Conservation (phyloP, 2,797 vertebrate species). For the Heterohyrax brucei region DNA sequence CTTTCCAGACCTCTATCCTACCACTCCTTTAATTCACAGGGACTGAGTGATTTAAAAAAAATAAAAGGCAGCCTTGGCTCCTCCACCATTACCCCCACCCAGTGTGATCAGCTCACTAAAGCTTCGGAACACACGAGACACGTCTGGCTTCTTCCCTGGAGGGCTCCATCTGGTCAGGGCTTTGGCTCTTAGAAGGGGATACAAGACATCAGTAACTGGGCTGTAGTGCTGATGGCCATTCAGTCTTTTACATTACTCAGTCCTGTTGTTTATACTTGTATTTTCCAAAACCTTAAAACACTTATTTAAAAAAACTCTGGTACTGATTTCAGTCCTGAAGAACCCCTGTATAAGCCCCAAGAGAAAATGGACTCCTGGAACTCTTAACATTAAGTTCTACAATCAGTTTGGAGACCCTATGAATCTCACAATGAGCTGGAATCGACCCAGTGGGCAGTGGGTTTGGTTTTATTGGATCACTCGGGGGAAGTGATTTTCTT, state of each 20-base stretch:
- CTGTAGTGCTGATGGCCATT: neutral
- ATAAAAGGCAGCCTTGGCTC: neutral
- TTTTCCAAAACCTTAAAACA: slow-evolving; percentile 41
- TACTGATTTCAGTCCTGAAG: slow-evolving; percentile 13
- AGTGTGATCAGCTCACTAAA: neutral
- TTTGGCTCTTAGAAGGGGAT: slow-evolving; percentile 24
- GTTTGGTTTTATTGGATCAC: neutral
- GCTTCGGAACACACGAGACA: neutral
- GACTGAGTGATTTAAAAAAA: neutral
- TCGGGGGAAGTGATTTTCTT: slow-evolving; percentile 12
- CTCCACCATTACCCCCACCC: too few species aligned
- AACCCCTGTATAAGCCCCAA: neutral
- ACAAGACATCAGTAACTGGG: neutral
- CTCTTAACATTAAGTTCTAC: neutral
- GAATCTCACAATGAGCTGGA: too few species aligned
- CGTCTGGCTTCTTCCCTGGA: neutral
- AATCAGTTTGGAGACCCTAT: neutral
- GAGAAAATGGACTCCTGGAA: slow-evolving; percentile 46
- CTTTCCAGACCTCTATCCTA: neutral
- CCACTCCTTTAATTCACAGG: neutral
- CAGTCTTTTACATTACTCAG: neutral
- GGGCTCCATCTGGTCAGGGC: neutral
- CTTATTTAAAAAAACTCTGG: neutral
- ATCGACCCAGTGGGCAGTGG: too few species aligned
- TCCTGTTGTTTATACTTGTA: neutral